These are phyloP conservation scores for Acronicta psi DNA, from an alignment of 2,888 invertebrate species.

Conservation along the genomic window DNA sequence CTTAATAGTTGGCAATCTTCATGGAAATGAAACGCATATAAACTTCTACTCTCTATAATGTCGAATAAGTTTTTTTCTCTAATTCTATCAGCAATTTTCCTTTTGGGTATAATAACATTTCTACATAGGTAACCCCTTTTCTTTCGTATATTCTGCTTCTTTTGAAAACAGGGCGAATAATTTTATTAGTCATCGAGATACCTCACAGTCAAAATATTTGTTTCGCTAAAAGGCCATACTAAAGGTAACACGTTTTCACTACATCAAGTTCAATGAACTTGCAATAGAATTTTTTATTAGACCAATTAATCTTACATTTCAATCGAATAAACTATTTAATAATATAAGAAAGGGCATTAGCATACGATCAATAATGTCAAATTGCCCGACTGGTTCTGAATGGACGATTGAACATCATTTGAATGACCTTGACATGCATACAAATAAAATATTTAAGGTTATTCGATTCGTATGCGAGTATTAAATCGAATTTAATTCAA, in stretches of 20 bases:
- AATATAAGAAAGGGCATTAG: conserved; percentile 36
- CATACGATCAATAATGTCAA: conserved; percentile 39
- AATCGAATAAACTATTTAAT: conserved; percentile 30
- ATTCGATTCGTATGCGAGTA: conserved; percentile 28
- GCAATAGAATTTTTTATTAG: conserved; percentile 13
- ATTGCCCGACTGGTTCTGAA: conserved; percentile 25
- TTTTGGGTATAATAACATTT: too few species aligned
- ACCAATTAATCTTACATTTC: conserved; percentile 35
- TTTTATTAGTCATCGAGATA: too few species aligned
- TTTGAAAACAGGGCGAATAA: too few species aligned
- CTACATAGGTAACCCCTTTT: too few species aligned
- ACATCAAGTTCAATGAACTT: conserved; percentile 22
- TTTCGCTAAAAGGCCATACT: not conserved
- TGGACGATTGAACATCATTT: conserved; percentile 41
- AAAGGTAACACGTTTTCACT: conserved; percentile 4
- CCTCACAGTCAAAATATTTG: too few species aligned
- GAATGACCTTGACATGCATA: conserved; percentile 53
- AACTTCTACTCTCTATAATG: too few species aligned
- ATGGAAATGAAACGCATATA: too few species aligned
- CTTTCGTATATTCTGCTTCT: too few species aligned
- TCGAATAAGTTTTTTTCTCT: too few species aligned
- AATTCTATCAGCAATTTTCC: too few species aligned
- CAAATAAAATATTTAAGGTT: conserved; percentile 44
- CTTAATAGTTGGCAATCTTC: too few species aligned
- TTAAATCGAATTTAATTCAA: conserved; percentile 27